These are phyloP conservation scores for Naja naja DNA, from an alignment of 2,113 vertebrate species.

Conservation along the genomic window DNA sequence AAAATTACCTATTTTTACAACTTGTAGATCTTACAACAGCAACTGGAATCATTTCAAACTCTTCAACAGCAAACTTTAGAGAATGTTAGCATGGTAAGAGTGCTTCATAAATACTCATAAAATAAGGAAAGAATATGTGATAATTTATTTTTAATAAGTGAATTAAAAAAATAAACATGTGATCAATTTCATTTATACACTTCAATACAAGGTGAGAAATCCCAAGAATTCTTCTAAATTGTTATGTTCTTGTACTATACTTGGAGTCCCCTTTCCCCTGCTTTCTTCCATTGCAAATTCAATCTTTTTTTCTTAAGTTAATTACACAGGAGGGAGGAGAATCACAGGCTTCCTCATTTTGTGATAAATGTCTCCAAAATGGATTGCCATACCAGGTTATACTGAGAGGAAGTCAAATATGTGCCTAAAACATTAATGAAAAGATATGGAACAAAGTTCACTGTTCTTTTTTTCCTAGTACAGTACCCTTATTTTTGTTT, in stretches of 20 bases:
- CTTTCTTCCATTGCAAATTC: background rate
- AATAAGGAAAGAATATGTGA: background rate
- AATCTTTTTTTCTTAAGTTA: background rate
- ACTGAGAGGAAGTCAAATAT: background rate
- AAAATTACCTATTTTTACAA: constrained; percentile 9
- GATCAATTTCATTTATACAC: background rate
- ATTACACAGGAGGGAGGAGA: background rate
- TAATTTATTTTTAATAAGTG: background rate
- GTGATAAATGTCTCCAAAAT: background rate
- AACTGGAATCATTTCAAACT: constrained; percentile 63
- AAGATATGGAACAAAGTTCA: background rate
- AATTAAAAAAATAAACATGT: background rate
- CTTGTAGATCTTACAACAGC: constrained; percentile 61
- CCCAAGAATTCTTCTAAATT: background rate
- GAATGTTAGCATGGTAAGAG: constrained; percentile 61
- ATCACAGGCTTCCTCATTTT: background rate
- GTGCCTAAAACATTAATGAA: background rate
- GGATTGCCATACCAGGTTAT: background rate
- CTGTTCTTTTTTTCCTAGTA: background rate
- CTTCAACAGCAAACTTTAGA: constrained; percentile 64
- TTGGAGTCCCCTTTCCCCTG: background rate
- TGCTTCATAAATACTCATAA: background rate
- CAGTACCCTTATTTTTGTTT: background rate
- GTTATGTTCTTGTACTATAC: background rate
- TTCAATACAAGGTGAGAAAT: background rate